These are phyloP conservation scores for Astatoreochromis straeleni DNA, from an alignment of 2,113 vertebrate species.

Conservation along the genomic window DNA sequence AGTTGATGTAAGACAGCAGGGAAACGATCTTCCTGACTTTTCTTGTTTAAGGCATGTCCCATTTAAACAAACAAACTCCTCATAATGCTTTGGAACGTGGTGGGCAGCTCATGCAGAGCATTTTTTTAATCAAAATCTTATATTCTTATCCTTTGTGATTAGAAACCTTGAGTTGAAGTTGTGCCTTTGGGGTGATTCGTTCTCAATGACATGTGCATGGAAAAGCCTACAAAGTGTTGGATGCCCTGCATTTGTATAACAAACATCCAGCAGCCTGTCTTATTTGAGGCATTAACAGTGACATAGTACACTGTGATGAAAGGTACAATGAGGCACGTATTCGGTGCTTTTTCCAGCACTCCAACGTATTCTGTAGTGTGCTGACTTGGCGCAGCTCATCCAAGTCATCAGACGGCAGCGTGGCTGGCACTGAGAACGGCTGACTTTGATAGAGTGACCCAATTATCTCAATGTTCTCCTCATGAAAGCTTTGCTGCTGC, in stretches of 20 bases:
- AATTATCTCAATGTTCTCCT: slow-evolving; percentile 27
- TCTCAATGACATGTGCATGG: background rate
- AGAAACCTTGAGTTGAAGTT: background rate
- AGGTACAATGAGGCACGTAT: slow-evolving; percentile 3
- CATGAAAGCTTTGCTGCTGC: slow-evolving; percentile 13
- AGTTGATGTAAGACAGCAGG: slow-evolving; percentile 23
- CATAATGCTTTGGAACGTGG: background rate
- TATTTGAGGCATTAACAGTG: background rate
- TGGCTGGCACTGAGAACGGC: slow-evolving; percentile 15
- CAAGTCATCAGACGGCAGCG: slow-evolving; percentile 24
- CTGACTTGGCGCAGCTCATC: slow-evolving; percentile 32
- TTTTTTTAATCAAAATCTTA: background rate
- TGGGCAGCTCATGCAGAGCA: background rate
- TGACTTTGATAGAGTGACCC: slow-evolving; percentile 53
- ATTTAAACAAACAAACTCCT: background rate
- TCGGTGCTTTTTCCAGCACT: slow-evolving; percentile 6
- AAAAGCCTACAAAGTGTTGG: background rate
- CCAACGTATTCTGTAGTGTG: slow-evolving; percentile 24
- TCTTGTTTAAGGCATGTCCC: slow-evolving; percentile 27
- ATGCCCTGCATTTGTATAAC: background rate
- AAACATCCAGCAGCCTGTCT: background rate
- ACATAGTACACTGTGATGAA: slow-evolving; percentile 21
- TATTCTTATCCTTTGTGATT: background rate
- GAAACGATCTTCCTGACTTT: slow-evolving; percentile 11
- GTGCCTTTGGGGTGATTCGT: background rate